Base-by-base conservation (phyloP, 2,113 vertebrate species). In the Pachycephala philippinensis region DNA sequence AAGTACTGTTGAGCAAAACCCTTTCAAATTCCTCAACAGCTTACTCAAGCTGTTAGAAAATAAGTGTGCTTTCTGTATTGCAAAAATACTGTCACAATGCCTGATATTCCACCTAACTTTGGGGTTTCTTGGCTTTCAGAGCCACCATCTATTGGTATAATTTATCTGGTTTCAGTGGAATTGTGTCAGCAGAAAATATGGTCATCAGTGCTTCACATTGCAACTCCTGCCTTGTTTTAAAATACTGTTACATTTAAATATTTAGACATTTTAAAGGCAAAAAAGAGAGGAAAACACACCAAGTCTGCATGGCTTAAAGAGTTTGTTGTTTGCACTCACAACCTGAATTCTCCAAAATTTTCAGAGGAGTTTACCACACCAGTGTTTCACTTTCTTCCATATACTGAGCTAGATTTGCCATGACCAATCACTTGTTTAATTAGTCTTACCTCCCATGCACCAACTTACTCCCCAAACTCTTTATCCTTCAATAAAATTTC, bases 21-120 rank as follows among this genome's bases (percentile, higher is more conserved):
- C 24, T 93, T 93, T 56, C 84, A 93, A 91, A 97, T 96, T 95
- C 92, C 84, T 96, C 30, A 64, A 47, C 27, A 86, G 65, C 81
- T 91, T 88, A 61, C 39, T 79, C 49, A 75, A 94, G 61, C 59
- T 79, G 42, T 64, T 80, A 66, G 57, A 90, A 94, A 95, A 87
- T 31, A 87, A 92, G 10, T 47, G 14, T 93, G 49, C 39, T 83
- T 95, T 95, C 42, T 71, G 16, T 53, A 65, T 63, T 72, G 49
- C 39, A 94, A 92, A 95, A 92, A 66, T 75, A 65, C 31, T 74
- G 63, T 74, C 81, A 86, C 1, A 1, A 26, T 91, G 86, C 44
- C 65, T 4, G 19, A 60, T n/a, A 56, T 84, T 95, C 91, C 93
- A 39, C 70, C 69, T 65, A 81, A 66, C 74, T 94, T 66, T 71